These are phyloP conservation scores for Siniperca chuatsi DNA, from an alignment of 2,113 vertebrate species.

Conservation along the genomic window DNA sequence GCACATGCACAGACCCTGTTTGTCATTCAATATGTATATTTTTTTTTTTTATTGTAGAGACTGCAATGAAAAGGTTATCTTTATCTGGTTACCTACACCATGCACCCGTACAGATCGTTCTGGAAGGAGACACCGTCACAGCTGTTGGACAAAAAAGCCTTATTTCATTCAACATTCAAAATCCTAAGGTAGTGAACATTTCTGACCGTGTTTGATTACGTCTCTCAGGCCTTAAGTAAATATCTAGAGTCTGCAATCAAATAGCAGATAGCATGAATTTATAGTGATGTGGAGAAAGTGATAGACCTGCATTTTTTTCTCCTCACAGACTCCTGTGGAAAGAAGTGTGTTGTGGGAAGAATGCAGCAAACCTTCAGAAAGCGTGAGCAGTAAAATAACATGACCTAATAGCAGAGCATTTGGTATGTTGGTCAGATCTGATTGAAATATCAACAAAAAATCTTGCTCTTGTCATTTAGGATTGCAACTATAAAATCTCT, in stretches of 20 bases:
- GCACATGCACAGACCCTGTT: not conserved
- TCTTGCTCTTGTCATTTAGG: slow-evolving; percentile 38
- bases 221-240: too few species aligned
- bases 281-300: not conserved
- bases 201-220: not conserved
- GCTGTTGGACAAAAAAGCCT: slow-evolving; percentile 38
- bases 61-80: not conserved
- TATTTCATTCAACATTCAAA: slow-evolving; percentile 37
- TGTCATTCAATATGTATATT: not conserved
- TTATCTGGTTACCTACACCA: not conserved
- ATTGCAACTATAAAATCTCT: slow-evolving; percentile 52
- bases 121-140: not conserved
- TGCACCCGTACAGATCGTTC: slow-evolving; percentile 38
- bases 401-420: not conserved
- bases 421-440: not conserved
- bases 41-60: slow-evolving; percentile 16
- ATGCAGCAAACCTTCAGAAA: not conserved
- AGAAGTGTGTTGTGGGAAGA: not conserved
- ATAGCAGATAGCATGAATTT: not conserved
- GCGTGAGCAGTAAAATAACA: slow-evolving; percentile 13
- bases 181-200: slow-evolving; percentile 14
- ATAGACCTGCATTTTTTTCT: not conserved
- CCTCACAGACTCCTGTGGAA: slow-evolving; percentile 32
- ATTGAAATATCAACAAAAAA: not conserved
- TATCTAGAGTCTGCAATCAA: not conserved